Evolutionary conservation across 2,113 vertebrate species (phyloP), one percentile per base, ranked within the genome.

Genomic region (Ammospiza nelsoni): DNA sequence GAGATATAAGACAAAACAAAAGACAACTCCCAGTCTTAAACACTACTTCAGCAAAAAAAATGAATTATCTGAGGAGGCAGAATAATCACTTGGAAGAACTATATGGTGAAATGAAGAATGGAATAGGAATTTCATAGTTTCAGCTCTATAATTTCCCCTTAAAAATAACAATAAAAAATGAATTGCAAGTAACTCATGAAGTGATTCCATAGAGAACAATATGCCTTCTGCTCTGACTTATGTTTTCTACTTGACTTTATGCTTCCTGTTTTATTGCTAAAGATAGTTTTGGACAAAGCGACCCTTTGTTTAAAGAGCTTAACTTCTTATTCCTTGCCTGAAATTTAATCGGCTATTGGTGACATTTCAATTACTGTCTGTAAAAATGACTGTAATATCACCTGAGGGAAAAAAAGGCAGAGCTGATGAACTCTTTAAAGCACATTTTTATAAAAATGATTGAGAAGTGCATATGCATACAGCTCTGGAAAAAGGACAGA

Each of bases 231-330:
- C 72, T 72, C 58, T 76, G 54, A 90, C 67, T 87, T 93, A 61
- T 1, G 43, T 85, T 61, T 97, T 81, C 49, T 90, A 71, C 76
- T 84, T 81, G 73, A 69, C 65, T 93, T 84, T 84, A 65, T 3
- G 7, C 37, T 93, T 93, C 83, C 88, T 90, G 41, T 73, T 96
- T 89, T 82, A 92, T 58, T 77, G 66, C 21, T 85, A 82, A 86
- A 94, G 73, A 51, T 76, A 87, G 57, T 39, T 95, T 76, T 78
- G 74, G 88, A 96, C 76, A 95, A 95, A 91, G 48, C 66, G 3
- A 57, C 28, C 11, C 84, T 86, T 95, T 92, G 88, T 95, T 94
- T 94, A 37, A 90, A 91, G 49, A 94, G 41, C 33, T 94, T 82
- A 95, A 91, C 69, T 94, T 82, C 73, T 89, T 92, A 72, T 78